Percentiles rank a stretch among this genome's conserved stretches.
Evolutionary conservation across 2,888 invertebrate species (phyloP).

Genomic region (Mesopsocus fuscifrons): DNA sequence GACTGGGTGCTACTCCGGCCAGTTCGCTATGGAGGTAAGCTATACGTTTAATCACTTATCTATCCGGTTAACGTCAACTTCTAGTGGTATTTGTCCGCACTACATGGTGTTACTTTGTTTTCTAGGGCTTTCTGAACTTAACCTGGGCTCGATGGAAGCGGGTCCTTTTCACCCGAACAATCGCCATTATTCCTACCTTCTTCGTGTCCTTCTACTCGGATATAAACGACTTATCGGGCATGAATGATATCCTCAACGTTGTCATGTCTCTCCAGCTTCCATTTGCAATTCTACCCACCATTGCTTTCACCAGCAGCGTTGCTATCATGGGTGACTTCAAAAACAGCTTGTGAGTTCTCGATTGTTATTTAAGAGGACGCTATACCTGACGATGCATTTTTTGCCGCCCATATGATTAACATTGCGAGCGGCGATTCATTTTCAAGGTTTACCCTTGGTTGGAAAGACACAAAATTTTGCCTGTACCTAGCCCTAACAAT

Average conservation of each 20-base stretch:
- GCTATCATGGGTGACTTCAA: slow-evolving; percentile 69
- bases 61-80: no score
- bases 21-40: slow-evolving; percentile 58
- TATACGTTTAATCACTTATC: no score
- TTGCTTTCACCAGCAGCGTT: slow-evolving; percentile 61
- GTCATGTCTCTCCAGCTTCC: slow-evolving; percentile 73
- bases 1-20: slow-evolving; percentile 66
- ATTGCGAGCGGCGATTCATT: no score
- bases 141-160: slow-evolving; percentile 74
- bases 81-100: no score
- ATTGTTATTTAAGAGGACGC: slow-evolving; percentile 2
- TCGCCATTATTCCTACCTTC: slow-evolving; percentile 57
- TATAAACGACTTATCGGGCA: slow-evolving; percentile 46
- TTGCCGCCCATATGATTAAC: no score
- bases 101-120: slow-evolving; percentile 12
- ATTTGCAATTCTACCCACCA: slow-evolving; percentile 66
- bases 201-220: slow-evolving; percentile 43
- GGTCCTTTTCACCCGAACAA: slow-evolving; percentile 61
- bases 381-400: no score
- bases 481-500: no score
- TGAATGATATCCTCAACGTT: slow-evolving; percentile 74
- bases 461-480: no score
- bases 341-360: slow-evolving; percentile 46
- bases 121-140: slow-evolving; percentile 55
- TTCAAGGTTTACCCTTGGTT: no score